Conservation (phyloP, 1,140 invertebrate species). For the Sminthurinus signatus region DNA sequence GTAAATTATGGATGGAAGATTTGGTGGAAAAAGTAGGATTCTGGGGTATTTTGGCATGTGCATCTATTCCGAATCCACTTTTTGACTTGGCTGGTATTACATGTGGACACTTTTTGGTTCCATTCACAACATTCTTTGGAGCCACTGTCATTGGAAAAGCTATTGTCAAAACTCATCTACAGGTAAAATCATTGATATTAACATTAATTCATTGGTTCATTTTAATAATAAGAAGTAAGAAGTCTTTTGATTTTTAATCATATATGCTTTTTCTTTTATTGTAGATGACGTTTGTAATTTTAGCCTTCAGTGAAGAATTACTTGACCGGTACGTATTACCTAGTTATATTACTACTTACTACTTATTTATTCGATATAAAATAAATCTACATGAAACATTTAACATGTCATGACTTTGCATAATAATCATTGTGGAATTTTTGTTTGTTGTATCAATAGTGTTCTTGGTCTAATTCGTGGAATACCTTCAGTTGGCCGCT, state of each 20-base stretch:
- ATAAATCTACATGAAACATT: too few relatives aligned
- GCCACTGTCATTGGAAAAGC: constrained; percentile 98
- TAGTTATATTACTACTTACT: too few relatives aligned
- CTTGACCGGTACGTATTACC: constrained; percentile 56
- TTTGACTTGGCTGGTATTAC: constrained; percentile 98
- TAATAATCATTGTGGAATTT: too few relatives aligned
- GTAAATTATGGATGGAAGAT: constrained; percentile 81
- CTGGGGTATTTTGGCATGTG: constrained; percentile 93
- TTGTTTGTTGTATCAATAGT: constrained; percentile 20
- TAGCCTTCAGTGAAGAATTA: constrained; percentile 89
- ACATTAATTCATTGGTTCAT: too few relatives aligned
- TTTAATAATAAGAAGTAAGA: too few relatives aligned
- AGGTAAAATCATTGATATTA: too few relatives aligned
- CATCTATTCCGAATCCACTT: constrained; percentile 97
- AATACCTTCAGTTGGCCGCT: constrained; percentile 31
- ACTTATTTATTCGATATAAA: too few relatives aligned
- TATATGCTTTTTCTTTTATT: too few relatives aligned
- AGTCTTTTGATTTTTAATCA: too few relatives aligned
- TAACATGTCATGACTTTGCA: too few relatives aligned
- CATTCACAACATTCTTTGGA: constrained; percentile 99
- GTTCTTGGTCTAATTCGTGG: constrained; percentile 28
- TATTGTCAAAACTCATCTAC: constrained; percentile 98
- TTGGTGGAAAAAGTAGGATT: constrained; percentile 94
- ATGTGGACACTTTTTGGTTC: constrained; percentile 97
- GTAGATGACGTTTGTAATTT: constrained; percentile 94